A percentile compares a stretch with the other conserved stretches of the same genome.
phyloP scores from a whole-genome alignment of 2,113 vertebrate genomes.

The Mirza zaza region DNA sequence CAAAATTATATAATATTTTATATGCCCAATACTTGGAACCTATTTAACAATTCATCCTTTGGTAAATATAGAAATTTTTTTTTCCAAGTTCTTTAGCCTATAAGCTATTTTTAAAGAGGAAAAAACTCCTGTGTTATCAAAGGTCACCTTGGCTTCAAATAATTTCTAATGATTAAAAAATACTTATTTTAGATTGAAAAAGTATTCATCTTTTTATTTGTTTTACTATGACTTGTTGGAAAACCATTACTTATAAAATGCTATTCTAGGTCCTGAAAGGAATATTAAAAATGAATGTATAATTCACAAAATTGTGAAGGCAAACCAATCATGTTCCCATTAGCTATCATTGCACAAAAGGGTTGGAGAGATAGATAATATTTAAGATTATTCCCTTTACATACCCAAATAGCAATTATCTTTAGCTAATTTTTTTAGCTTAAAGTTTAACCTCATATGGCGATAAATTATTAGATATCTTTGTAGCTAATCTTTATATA shows the following conservation, averaged over 20 bases:
- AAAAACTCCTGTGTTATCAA: background rate
- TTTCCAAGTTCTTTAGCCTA: background rate
- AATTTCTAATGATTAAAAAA: background rate
- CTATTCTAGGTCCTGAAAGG: background rate
- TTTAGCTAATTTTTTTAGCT: conserved; percentile 71
- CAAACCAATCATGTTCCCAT: conserved; percentile 74
- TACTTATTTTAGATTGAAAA: background rate
- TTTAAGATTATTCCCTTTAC: conserved; percentile 61
- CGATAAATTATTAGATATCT: conserved; percentile 76
- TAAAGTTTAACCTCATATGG: conserved; percentile 72
- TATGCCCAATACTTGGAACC: background rate
- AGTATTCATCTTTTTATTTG: background rate
- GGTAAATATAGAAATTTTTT: background rate
- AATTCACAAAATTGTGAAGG: background rate
- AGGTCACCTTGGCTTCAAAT: background rate
- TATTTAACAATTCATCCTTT: background rate
- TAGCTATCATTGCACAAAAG: conserved; percentile 55
- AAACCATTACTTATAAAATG: background rate
- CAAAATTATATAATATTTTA: background rate
- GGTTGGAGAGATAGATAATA: conserved; percentile 50
- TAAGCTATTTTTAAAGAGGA: background rate
- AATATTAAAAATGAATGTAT: background rate
- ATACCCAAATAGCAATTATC: conserved; percentile 70
- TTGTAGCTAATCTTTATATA: conserved; percentile 72
- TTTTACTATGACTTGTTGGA: background rate